A percentile compares a stretch with the other conserved stretches of the same genome.
Conservation (phyloP, 2,888 invertebrate species). For the Melinopterus prodromus region DNA sequence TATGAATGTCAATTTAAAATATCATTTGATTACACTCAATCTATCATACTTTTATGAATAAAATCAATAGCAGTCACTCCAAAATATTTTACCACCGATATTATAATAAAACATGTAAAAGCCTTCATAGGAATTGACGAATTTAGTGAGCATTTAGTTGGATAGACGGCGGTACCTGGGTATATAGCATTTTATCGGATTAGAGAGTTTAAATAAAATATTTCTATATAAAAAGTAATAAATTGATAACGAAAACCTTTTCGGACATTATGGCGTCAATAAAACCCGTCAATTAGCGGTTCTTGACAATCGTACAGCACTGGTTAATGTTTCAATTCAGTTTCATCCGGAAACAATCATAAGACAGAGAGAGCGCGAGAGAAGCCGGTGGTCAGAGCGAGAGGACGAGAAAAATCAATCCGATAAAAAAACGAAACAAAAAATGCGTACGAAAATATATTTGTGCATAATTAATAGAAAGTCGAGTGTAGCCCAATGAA, state of each 20-base stretch:
- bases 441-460: slow-evolving; percentile 39
- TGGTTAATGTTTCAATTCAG: background rate
- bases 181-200: background rate
- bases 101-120: background rate
- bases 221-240: background rate
- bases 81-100: background rate
- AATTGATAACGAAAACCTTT: slow-evolving; percentile 4
- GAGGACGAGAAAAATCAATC: background rate
- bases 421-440: background rate
- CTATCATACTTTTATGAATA: background rate
- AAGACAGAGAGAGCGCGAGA: slow-evolving; percentile 18
- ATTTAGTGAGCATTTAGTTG: background rate
- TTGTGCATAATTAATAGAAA: slow-evolving; percentile 52
- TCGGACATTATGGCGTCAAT: background rate
- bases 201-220: background rate
- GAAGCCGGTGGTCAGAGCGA: slow-evolving; percentile 17
- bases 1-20: no score
- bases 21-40: background rate
- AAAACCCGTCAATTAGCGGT: background rate
- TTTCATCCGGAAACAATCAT: slow-evolving; percentile 25
- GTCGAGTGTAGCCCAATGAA: slow-evolving; percentile 51
- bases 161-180: background rate
- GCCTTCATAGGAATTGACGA: background rate
- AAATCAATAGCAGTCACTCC: background rate
- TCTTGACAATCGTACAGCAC: background rate